phyloP scores from a whole-genome alignment of 2,888 invertebrate species.

The Dasysyrphus tricinctus region DNA sequence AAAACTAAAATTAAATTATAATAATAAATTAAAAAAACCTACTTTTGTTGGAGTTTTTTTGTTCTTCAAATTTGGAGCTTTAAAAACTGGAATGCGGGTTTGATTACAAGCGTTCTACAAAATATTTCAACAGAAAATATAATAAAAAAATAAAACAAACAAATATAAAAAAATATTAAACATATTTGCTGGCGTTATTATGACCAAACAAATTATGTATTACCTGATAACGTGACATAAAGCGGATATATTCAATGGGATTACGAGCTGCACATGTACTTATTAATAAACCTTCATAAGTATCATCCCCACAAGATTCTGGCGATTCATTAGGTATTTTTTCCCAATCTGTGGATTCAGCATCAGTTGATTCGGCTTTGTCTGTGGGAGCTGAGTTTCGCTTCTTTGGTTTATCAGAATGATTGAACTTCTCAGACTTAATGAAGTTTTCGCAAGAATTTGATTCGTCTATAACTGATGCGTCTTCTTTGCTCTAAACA shows the following conservation, averaged over 20 bases:
- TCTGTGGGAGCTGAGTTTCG: constrained; percentile 57
- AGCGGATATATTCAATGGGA: constrained; percentile 81
- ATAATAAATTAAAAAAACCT: constrained; percentile 76
- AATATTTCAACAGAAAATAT: constrained; percentile 69
- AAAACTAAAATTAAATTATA: constrained; percentile 5
- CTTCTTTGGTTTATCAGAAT: constrained; percentile 52
- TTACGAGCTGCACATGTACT: constrained; percentile 81
- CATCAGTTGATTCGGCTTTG: constrained; percentile 55
- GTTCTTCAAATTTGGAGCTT: constrained; percentile 66
- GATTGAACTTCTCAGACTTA: constrained; percentile 43
- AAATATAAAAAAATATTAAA: constrained; percentile 57
- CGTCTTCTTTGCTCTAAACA: constrained; percentile 57
- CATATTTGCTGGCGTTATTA: constrained; percentile 37
- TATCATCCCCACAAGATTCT: constrained; percentile 76
- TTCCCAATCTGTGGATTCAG: constrained; percentile 66
- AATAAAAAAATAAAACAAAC: constrained; percentile 54
- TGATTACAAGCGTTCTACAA: constrained; percentile 81
- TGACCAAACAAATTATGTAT: constrained; percentile 11
- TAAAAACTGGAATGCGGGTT: constrained; percentile 80
- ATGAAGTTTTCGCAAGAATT: constrained; percentile 37
- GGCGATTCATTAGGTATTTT: constrained; percentile 42
- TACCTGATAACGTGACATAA: constrained; percentile 83
- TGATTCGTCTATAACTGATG: constrained; percentile 51
- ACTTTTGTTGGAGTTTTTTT: constrained; percentile 77
- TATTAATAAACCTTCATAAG: constrained; percentile 81